Evolutionary conservation across 2,888 invertebrate species (phyloP), one percentile per base, ranked within the genome.

Genomic region (Andrena bucephala): DNA sequence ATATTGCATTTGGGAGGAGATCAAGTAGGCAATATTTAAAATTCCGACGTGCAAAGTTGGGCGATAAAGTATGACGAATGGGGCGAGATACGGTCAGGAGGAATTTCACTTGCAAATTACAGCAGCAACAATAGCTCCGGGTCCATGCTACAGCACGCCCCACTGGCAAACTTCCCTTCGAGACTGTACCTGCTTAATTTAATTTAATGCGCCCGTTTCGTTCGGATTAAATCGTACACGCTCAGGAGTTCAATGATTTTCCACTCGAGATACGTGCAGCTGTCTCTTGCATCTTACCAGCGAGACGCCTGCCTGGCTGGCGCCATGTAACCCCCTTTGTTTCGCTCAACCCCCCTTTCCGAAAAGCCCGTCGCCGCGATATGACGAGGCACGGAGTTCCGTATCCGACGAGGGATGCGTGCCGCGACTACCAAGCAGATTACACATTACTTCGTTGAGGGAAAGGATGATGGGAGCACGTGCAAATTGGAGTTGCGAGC

Each of bases 371-470:
- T 69, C 57, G 57, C 66, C 76, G 74, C 74, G 79, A 79, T 79
- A 77, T 73, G 63, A 79, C 75, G 67, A 67, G 76, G 74, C 63
- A 57, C 60, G 36, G 74, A 83, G 81, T 83, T 86, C 85, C 84
- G 79, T 81, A 86, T 80, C 85, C 65, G 77, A 84, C 79, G 57
- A 60, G 76, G 74, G 69, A 85, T 77, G 81, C 88, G 87, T 87
- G 86, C 72, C 79, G 74, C 60, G 89, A 89, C 87, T 89, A 84
- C 85, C 88, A 87, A 89, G 83, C 71, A 84, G 84, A 85, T 87
- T 79, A 85, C 85, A 87, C 86, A 87, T 88, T 89, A 87, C 85
- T 83, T 84, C 74, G 83, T 33, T 57, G 69, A 27, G 79, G 54
- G 72, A 83, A 77, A 73, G 63, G 77, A 84, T 77, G 83, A 84